phyloP scores from a whole-genome alignment of 2,113 vertebrate genomes.

The Sciurus niger region DNA sequence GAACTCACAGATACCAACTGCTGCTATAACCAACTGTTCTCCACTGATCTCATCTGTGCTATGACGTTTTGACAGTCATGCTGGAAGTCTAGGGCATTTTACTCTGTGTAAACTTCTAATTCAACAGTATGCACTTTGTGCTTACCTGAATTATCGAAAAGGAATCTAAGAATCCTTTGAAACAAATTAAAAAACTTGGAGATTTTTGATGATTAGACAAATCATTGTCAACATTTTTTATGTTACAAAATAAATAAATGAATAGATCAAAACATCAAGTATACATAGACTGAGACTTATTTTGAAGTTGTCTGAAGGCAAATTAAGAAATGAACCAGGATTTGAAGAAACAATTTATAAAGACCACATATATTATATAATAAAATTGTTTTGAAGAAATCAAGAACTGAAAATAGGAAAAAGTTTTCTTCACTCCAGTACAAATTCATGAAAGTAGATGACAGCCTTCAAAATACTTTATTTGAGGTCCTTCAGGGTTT shows the following conservation, averaged over 20 bases:
- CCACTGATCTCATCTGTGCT: neutral
- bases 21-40: neutral
- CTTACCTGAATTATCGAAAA: neutral
- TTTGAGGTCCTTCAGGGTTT: neutral
- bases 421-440: neutral
- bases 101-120: neutral
- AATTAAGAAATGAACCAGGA: neutral
- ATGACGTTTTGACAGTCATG: neutral
- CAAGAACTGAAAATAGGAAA: neutral
- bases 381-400: conserved; percentile 19
- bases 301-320: neutral
- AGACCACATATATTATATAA: neutral
- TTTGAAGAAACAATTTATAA: neutral
- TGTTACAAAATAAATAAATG: neutral
- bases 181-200: neutral
- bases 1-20: neutral
- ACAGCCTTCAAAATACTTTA: neutral
- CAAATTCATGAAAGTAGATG: neutral
- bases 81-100: neutral
- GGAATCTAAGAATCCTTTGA: neutral
- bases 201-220: neutral
- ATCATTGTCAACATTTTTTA: neutral
- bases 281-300: neutral
- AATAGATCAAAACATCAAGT: neutral
- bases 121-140: accelerated